Base-by-base conservation (phyloP, 2,888 invertebrate genomes). In the Oxyteleia sp. region DNA sequence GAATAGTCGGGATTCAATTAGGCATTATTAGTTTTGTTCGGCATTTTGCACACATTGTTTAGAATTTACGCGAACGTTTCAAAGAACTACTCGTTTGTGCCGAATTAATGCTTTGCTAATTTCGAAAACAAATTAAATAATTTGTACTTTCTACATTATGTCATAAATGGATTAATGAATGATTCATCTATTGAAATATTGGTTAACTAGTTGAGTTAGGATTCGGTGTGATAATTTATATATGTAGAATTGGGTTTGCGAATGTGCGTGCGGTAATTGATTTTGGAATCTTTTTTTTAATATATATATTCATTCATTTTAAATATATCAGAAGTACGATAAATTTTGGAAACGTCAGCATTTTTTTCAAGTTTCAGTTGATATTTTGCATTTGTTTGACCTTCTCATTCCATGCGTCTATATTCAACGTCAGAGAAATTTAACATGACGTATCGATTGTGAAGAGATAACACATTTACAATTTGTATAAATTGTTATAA, bases 1-100 rank as follows among this genome's bases (percentile, higher is more conserved):
- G 63, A 69, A 75, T 69, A 75, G 49, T 64, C 45, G 38, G 32
- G 49, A 66, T 80, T 66, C 69, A 72, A 66, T 80, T 72, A 66
- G 64, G 32, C 41, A 57, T 71, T 79, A 61, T 78, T 78, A 61
- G 68, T 63, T 71, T 63, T 64, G 69, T 69, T 53, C 55, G n/a
- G 11, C 23, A 45, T 55, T 59, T 38, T 74, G n/a, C 66, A 59
- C 32, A 61, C 66, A 49, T 47, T 51, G 51, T 49, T 51, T 51
- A 57, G 35, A 51, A 2, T 4, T 20, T 10, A 16, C 29, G 15
- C 13, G 29, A 47, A 38, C 43, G 35, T 47, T 66, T 29, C 66
- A 41, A 55, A 55, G 55, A 75, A 55, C 38, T 16, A 23, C 59
- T 49, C 59, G 49, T 16, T 55, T 64, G 43, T 16, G 38, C 38